These are phyloP conservation scores for Amphipyra berbera DNA, from an alignment of 2,888 invertebrate genomes.

Conservation along the genomic window DNA sequence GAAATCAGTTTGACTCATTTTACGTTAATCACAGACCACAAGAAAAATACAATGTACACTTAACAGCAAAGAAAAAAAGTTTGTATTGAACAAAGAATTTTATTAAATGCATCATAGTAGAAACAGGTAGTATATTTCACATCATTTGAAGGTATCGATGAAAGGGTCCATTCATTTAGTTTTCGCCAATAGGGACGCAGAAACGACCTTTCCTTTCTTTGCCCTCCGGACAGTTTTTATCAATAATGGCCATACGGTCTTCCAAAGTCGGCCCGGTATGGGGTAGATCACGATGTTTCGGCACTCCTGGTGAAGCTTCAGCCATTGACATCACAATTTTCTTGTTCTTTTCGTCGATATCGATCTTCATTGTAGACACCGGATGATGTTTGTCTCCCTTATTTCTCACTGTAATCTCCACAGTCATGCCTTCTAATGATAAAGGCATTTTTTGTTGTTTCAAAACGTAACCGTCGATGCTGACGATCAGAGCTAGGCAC, in stretches of 20 bases:
- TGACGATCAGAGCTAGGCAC: slow-evolving; percentile 48
- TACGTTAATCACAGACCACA: no score
- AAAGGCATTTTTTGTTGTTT: slow-evolving; percentile 39
- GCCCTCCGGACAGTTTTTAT: slow-evolving; percentile 35
- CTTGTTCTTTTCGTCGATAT: slow-evolving; percentile 41
- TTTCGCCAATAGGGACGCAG: no score
- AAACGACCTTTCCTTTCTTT: background rate
- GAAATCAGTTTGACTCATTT: no score
- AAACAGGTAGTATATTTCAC: no score
- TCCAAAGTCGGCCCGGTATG: slow-evolving; percentile 13
- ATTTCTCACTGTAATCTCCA: slow-evolving; percentile 55
- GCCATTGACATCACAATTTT: slow-evolving; percentile 19
- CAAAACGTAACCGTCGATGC: slow-evolving; percentile 51
- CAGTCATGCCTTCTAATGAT: slow-evolving; percentile 50
- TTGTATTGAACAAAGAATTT: no score
- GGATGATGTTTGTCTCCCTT: slow-evolving; percentile 30
- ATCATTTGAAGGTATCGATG: no score
- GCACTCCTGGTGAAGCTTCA: slow-evolving; percentile 18
- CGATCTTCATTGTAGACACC: slow-evolving; percentile 42
- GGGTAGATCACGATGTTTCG: slow-evolving; percentile 1
- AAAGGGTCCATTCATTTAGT: no score
- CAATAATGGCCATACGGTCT: slow-evolving; percentile 31
- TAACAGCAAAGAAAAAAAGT: no score
- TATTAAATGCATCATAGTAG: no score
- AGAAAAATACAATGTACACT: no score